A percentile compares a stretch with the other conserved stretches of the same genome.
These are phyloP conservation scores for Eledona agricola DNA, from an alignment of 2,888 invertebrate species.

Conservation along the genomic window DNA sequence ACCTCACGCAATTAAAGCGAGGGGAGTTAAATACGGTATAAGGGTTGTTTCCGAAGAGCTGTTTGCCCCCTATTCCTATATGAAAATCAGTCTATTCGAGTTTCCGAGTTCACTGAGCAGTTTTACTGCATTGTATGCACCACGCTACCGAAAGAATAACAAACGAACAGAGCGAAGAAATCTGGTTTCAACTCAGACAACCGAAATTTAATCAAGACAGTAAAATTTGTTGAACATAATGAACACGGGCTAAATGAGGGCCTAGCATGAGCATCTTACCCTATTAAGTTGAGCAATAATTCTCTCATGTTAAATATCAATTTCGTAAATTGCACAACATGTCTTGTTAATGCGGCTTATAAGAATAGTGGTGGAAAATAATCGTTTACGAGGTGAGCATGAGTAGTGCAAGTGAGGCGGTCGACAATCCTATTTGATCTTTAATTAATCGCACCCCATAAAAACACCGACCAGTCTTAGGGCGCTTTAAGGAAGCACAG, in stretches of 20 bases:
- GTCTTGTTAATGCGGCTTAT: background rate
- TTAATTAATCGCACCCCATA: constrained; percentile 46
- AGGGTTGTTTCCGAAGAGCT: too few relatives aligned
- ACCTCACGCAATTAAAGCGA: too few relatives aligned
- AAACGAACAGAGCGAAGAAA: too few relatives aligned
- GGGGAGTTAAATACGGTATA: too few relatives aligned
- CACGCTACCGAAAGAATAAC: too few relatives aligned
- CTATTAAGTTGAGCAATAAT: constrained; percentile 13
- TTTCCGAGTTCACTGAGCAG: too few relatives aligned
- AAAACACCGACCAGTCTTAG: constrained; percentile 44
- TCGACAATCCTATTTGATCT: constrained; percentile 41
- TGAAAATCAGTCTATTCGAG: too few relatives aligned
- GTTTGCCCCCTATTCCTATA: too few relatives aligned
- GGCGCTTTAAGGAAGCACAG: constrained; percentile 36
- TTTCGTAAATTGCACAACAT: constrained; percentile 23
- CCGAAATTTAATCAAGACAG: constrained; percentile 19
- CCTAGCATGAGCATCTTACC: constrained; percentile 8
- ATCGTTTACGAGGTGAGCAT: constrained; percentile 3
- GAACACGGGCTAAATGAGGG: constrained; percentile 8
- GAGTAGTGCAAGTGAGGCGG: too few relatives aligned
- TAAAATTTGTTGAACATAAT: constrained; percentile 12
- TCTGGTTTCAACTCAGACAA: background rate
- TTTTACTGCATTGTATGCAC: too few relatives aligned
- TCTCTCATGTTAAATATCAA: constrained; percentile 25
- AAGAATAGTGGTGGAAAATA: background rate